phyloP scores from a whole-genome alignment of 2,797 vertebrate species.

The Leuciscus waleckii region DNA sequence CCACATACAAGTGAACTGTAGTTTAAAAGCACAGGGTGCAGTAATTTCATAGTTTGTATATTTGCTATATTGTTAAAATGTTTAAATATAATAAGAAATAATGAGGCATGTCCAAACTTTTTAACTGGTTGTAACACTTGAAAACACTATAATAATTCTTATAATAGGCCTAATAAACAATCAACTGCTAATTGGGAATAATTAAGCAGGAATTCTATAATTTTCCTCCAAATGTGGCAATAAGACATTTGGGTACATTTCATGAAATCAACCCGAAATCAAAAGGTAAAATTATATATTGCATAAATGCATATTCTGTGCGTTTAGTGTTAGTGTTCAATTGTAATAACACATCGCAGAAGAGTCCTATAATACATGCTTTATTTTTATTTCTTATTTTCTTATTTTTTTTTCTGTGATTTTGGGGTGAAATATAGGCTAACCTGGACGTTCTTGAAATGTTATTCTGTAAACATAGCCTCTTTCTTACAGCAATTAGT shows the following conservation, averaged over 20 bases:
- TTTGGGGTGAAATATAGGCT: background rate
- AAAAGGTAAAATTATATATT: background rate
- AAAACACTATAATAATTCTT: background rate
- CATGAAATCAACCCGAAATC: background rate
- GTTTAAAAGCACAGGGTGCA: background rate
- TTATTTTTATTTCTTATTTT: background rate
- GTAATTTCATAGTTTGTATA: background rate
- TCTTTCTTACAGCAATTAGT: conserved; percentile 18
- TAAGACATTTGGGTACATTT: background rate
- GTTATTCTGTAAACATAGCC: background rate
- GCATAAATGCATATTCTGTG: background rate
- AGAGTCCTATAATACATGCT: background rate
- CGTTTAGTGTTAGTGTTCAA: background rate
- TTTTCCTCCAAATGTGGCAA: too few relatives aligned
- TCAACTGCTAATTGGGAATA: background rate
- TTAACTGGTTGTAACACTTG: background rate
- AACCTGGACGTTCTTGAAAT: background rate
- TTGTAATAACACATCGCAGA: background rate
- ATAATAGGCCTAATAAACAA: background rate
- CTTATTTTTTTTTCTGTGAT: background rate
- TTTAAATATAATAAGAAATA: background rate
- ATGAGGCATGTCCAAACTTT: background rate
- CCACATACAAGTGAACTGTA: background rate
- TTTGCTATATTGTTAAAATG: background rate
- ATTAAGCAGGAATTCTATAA: background rate